Percentiles rank a stretch among this genome's conserved stretches.
phyloP scores from a whole-genome alignment of 2,797 vertebrate genomes.

The Melanotaenia boesemani region DNA sequence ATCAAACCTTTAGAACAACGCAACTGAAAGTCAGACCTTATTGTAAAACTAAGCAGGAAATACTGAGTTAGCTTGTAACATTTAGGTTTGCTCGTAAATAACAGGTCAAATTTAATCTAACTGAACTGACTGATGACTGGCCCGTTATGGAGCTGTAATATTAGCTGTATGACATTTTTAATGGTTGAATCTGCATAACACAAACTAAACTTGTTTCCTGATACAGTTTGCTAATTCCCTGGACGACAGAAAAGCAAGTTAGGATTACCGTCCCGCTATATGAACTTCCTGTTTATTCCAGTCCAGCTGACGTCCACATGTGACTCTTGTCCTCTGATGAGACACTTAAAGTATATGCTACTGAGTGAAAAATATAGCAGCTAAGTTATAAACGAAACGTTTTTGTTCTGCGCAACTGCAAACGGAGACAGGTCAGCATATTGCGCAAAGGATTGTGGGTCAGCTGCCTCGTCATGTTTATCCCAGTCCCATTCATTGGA shows the following conservation, averaged over 20 bases:
- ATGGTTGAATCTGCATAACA: neutral
- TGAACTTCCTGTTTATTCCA: slow-evolving; percentile 1
- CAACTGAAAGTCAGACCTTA: too few relatives aligned
- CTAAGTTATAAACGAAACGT: accelerated
- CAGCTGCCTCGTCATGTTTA: slow-evolving; percentile 23
- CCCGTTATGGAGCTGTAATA: neutral
- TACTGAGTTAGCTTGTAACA: neutral
- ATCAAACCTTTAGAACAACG: too few relatives aligned
- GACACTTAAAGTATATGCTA: slow-evolving; percentile 1
- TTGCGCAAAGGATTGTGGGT: slow-evolving; percentile 68
- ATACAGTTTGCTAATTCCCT: neutral
- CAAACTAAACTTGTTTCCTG: neutral
- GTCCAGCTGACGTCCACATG: slow-evolving; percentile 25
- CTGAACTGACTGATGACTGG: neutral
- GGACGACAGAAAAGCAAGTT: neutral
- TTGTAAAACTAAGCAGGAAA: too few relatives aligned
- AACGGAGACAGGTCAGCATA: neutral
- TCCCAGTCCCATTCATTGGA: neutral
- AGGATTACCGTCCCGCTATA: neutral
- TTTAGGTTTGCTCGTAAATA: neutral
- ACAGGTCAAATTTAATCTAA: neutral
- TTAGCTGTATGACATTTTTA: neutral
- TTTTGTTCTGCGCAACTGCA: neutral
- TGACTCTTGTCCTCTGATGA: slow-evolving; percentile 24
- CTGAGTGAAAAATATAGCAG: neutral